Base-by-base conservation (phyloP, 1,140 invertebrate genomes). In the Belonocnema kinseyi region DNA sequence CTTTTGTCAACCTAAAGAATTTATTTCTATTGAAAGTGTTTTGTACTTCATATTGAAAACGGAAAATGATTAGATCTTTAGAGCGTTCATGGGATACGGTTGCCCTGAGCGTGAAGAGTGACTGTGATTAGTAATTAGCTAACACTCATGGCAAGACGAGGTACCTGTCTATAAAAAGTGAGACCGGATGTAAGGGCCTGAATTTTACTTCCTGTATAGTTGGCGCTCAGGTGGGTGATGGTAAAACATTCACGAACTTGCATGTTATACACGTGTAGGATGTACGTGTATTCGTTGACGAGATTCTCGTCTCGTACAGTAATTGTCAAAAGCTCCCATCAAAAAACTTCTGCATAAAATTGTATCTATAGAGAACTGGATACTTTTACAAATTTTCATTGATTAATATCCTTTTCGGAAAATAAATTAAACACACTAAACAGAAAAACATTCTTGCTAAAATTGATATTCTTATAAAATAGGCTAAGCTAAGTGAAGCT, bases 131-230 rank as follows among this genome's bases (percentile, higher is more conserved):
- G 80, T 78, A 78, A 82, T 80, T 82, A 78, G 75, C 75, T 74
- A 61, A 76, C 77, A 77, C 73, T 80, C 78, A 80, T 75, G 76
- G 71, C 76, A 76, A 84, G 74, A 73, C 77, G 81, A 77, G 81
- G 72, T 77, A 85, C 82, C 83, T 85, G 79, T 72, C 82, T 83
- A 83, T 87, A 88, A 87, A 83, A 87, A 87, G 85, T 79, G 82
- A 86, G 83, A 83, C 86, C 85, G 85, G 86, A 87, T 86, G 85
- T 82, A 77, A 78, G 75, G 76, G 78, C 82, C 85, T 81, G 82
- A 87, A 82, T 77, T 76, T 73, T 79, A 80, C 85, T 87, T 87
- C 86, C 86, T 84, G 85, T 81, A 26, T 26, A 82, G 80, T 74
- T 74, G 78, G 77, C 66, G 74, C 2, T 72, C 80, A 81, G 79